phyloP scores from a whole-genome alignment of 2,113 vertebrate species.

The Tympanuchus pallidicinctus region DNA sequence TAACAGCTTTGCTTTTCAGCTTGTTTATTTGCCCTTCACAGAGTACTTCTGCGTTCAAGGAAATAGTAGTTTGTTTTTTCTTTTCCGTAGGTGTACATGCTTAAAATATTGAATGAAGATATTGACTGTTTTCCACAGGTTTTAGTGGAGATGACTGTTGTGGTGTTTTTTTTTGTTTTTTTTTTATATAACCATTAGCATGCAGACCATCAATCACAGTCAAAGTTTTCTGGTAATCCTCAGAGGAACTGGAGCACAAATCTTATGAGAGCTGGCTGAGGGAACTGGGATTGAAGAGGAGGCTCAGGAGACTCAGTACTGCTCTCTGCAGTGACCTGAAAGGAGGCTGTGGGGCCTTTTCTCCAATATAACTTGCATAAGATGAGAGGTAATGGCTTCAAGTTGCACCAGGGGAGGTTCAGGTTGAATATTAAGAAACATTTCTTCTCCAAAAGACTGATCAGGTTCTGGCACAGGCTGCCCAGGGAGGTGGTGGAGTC shows the following conservation, averaged over 20 bases:
- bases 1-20: background rate
- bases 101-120: background rate
- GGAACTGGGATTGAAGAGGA: background rate
- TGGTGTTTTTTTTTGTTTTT: no score
- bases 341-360: background rate
- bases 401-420: no score
- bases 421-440: no score
- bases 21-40: background rate
- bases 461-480: no score
- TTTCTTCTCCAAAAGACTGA: no score
- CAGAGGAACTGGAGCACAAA: background rate
- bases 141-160: background rate
- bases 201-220: background rate
- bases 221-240: background rate
- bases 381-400: no score
- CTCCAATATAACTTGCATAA: no score
- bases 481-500: no score
- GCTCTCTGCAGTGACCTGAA: background rate
- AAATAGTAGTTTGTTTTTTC: background rate
- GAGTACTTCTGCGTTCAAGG: background rate
- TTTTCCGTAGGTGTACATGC: background rate
- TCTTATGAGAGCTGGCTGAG: no score
- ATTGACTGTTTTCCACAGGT: conserved; percentile 10
- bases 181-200: background rate
- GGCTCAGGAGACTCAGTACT: background rate